Percentiles rank a stretch among this genome's conserved stretches.
These are phyloP conservation scores for Drosophila orena DNA, from an alignment of 1,140 invertebrate genomes.

Conservation along the genomic window DNA sequence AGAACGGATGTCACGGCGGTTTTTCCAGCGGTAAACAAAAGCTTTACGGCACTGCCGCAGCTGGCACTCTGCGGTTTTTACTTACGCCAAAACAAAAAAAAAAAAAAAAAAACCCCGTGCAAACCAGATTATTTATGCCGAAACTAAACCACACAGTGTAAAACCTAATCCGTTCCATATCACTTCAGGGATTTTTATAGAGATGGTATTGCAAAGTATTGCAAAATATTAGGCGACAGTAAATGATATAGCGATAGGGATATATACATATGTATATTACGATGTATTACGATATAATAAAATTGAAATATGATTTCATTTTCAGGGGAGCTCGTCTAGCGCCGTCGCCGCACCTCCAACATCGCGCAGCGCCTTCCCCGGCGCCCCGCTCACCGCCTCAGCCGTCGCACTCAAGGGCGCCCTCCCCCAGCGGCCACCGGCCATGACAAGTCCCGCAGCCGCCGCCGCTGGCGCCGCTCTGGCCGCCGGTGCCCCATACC, in stretches of 20 bases:
- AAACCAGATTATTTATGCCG: conserved; percentile 39
- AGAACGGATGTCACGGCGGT: conserved; percentile 70
- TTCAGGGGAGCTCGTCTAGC: conserved; percentile 74
- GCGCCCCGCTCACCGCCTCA: conserved; percentile 77
- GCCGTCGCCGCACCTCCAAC: conserved; percentile 65
- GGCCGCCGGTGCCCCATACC: conserved; percentile 82
- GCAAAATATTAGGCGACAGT: no score
- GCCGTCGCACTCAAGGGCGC: conserved; percentile 80
- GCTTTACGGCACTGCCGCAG: conserved; percentile 49
- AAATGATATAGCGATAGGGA: no score
- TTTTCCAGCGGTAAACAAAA: conserved; percentile 62
- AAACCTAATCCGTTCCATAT: conserved; percentile 2
- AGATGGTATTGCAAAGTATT: no score
- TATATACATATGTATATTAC: no score
- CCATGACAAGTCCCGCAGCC: conserved; percentile 85
- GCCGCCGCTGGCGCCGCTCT: conserved; percentile 76
- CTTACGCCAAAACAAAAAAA: conserved; percentile 46
- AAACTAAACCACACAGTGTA: conserved; percentile 41
- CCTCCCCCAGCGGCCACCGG: conserved; percentile 72
- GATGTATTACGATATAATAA: no score
- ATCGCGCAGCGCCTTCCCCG: conserved; percentile 77
- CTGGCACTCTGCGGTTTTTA: conserved; percentile 65
- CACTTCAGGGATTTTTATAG: no score
- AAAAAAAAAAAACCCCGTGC: conserved; percentile 16
- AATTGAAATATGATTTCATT: no score